Base-by-base conservation (phyloP, 2,797 vertebrate species). In the Gymnoscopelus microlampas region DNA sequence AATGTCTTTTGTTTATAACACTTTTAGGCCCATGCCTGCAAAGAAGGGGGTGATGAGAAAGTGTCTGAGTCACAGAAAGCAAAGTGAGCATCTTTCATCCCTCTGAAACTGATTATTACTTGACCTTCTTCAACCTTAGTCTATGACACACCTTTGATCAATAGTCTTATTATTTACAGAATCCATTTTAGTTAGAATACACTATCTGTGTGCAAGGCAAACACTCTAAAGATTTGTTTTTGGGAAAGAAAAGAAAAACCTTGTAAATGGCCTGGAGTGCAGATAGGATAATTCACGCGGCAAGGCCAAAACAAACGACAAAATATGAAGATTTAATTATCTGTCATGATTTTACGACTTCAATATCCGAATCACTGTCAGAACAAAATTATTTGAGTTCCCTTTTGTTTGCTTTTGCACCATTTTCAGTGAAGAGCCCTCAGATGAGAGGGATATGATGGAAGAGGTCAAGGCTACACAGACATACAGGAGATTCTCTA, bases 361-460 rank as follows among this genome's bases (percentile, higher is more conserved):
- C 10, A 1, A 63, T 61, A 29, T 72, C 66, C 6, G 7, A 14
- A 7, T 53, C 6, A 7, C 35, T 50, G n/a, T 73, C 24, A 57
- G 53, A 72, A 60, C 59, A 29, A 63, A 62, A 8, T 13, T 44
- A 3, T 68, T 60, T 73, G 60, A 53, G 56, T 15, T 14, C 64
- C 7, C 9, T 0, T 71, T 14, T 71, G 29, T 78, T 59, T 81
- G 2, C 66, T 2, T 61, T 60, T 79, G 55, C 13, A 44, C 58
- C 70, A 23, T 82, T 85, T 68, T 39, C 77, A 97, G 96, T 69
- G 92, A 77, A 74, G 94, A 93, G 60, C 89, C 93, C 61, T 87
- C 89, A 88, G 95, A 84, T 63, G 65, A 79, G 58, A 73, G 74
- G 35, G 14, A 87, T 83, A 61, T 9, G 56, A 80, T 70, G 88